These are phyloP conservation scores for Scaptomyza graminum DNA, from an alignment of 1,140 invertebrate species.

Conservation along the genomic window DNA sequence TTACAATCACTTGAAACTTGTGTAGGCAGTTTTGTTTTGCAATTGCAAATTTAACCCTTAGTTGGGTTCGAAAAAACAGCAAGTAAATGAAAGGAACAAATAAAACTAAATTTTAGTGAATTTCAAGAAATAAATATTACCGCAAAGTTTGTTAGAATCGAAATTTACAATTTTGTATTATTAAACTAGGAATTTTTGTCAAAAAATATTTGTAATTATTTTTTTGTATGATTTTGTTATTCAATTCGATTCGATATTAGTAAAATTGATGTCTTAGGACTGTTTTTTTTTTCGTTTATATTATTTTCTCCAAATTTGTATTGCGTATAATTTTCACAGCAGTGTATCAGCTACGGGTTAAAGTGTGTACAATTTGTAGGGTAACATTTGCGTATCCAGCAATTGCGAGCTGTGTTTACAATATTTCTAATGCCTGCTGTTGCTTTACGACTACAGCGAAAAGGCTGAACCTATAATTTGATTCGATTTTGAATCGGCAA, in stretches of 20 bases:
- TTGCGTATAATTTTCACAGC: neutral
- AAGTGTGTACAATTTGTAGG: constrained; percentile 28
- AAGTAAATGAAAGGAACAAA: neutral
- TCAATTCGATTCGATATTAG: too few relatives aligned
- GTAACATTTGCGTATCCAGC: constrained; percentile 61
- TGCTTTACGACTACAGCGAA: constrained; percentile 76
- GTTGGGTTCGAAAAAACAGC: too few relatives aligned
- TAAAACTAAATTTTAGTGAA: too few relatives aligned
- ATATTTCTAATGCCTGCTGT: constrained; percentile 74
- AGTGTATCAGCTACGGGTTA: constrained; percentile 43
- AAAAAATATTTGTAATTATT: too few relatives aligned
- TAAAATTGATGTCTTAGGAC: too few relatives aligned
- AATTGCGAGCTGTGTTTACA: constrained; percentile 71
- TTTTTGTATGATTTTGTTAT: too few relatives aligned
- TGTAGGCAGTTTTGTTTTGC: constrained; percentile 44
- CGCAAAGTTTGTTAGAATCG: too few relatives aligned
- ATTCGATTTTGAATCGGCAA: constrained; percentile 76
- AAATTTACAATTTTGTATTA: too few relatives aligned
- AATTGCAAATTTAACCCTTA: constrained; percentile 68
- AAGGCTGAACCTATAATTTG: constrained; percentile 75
- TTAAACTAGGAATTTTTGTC: too few relatives aligned
- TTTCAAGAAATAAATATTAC: too few relatives aligned
- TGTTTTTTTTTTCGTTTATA: too few relatives aligned
- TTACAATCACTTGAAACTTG: constrained; percentile 70
- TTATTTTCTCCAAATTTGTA: neutral